Percentiles rank a stretch among this genome's conserved stretches.
Evolutionary conservation across 2,113 vertebrate genomes (phyloP).

Genomic region (Sinocyclocheilus anophthalmus): DNA sequence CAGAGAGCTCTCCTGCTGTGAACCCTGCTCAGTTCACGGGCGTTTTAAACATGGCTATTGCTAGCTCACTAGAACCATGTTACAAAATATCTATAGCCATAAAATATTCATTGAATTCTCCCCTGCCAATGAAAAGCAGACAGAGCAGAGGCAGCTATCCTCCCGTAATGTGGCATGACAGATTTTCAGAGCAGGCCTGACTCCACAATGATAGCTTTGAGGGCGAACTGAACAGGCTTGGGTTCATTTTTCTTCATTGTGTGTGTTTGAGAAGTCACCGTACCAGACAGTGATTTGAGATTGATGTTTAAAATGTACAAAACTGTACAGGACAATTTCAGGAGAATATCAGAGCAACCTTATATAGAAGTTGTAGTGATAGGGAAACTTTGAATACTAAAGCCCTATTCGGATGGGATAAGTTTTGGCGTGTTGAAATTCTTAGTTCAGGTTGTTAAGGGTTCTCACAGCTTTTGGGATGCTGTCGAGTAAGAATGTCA

Average conservation of each 20-base stretch:
- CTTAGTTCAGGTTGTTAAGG: no score
- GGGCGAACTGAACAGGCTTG: constrained; percentile 9
- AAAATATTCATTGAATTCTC: constrained; percentile 54
- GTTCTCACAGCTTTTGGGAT: no score
- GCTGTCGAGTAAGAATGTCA: no score
- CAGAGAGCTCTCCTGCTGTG: constrained; percentile 3
- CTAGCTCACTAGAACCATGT: constrained; percentile 28
- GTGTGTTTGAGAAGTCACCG: no score
- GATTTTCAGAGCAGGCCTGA: constrained; percentile 36
- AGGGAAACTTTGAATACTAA: neutral
- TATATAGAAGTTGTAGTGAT: neutral
- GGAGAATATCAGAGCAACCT: neutral
- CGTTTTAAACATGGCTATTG: neutral
- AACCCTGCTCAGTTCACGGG: constrained; percentile 16
- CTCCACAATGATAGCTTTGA: constrained; percentile 41
- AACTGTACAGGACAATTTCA: no score
- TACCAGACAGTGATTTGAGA: no score
- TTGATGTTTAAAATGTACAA: no score
- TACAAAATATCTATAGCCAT: constrained; percentile 45
- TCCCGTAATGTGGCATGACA: constrained; percentile 42
- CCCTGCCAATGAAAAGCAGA: constrained; percentile 43
- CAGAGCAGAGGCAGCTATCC: constrained; percentile 21
- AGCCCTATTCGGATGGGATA: no score
- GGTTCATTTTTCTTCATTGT: constrained; percentile 41
- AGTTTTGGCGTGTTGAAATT: no score